Conservation (phyloP, 2,113 vertebrate species). For the Argyrosomus japonicus region DNA sequence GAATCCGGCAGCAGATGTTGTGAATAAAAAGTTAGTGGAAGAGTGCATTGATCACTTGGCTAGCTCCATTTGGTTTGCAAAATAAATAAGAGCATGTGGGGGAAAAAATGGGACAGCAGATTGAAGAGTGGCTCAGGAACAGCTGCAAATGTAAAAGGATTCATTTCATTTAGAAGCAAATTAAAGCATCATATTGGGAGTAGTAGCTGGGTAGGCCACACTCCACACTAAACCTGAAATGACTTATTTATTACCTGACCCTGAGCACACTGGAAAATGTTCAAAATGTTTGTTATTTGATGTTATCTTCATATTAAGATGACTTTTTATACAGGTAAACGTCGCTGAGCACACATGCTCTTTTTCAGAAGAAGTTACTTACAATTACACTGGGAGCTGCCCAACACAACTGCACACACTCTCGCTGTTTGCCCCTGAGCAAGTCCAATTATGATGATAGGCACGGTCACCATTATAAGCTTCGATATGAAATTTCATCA, state of each 20-base stretch:
- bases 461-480: slow-evolving; percentile 36
- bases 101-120: slow-evolving; percentile 7
- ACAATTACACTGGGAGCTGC: slow-evolving; percentile 30
- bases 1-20: slow-evolving; percentile 57
- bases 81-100: slow-evolving; percentile 39
- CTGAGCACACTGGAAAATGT: not conserved
- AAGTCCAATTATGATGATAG: slow-evolving; percentile 51
- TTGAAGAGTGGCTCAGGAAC: slow-evolving; percentile 12
- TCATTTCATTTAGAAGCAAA: slow-evolving; percentile 42
- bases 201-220: not conserved
- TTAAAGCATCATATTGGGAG: slow-evolving; percentile 36
- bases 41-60: slow-evolving; percentile 56
- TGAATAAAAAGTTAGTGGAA: slow-evolving; percentile 54
- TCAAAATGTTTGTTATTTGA: slow-evolving; percentile 30
- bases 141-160: slow-evolving; percentile 33
- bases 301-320: slow-evolving; percentile 17
- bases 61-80: slow-evolving; percentile 50
- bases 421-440: slow-evolving; percentile 37
- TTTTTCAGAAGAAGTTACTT: not conserved
- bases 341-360: slow-evolving; percentile 17
- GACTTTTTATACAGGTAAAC: not conserved
- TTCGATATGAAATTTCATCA: slow-evolving; percentile 61
- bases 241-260: slow-evolving; percentile 15
- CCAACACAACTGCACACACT: slow-evolving; percentile 13
- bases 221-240: slow-evolving; percentile 4